Evolutionary conservation across 1,140 invertebrate species (phyloP), one percentile per base, ranked within the genome.

Genomic region (Choristoneura fumiferana): DNA sequence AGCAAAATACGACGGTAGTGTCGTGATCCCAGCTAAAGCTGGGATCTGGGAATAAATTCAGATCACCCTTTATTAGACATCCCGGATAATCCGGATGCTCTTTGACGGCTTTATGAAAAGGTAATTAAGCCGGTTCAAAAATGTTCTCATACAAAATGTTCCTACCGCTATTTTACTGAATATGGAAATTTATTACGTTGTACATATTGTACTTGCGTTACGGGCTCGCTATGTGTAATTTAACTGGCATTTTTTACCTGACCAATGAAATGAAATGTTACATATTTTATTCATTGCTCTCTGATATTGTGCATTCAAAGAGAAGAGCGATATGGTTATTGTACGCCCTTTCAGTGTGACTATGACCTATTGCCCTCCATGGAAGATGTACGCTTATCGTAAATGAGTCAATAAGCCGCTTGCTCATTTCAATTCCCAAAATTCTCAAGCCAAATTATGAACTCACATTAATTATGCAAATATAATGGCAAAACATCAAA

Each of bases 321-420:
- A 29, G 43, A 18, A 29, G 10, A 29, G 18, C 2, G 17, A 17
- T 43, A 43, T 14, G 22, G 22, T 29, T 29, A 29, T 3, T 29
- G 22, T 3, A 39, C 37, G 37, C 10, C 4, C 37, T n/a, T 29
- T 49, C 12, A 4, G 10, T 18, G 13, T n/a, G n/a, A n/a, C n/a
- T 18, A 22, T 49, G 43, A 49, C 43, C 43, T 49, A 49, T 49
- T 49, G 43, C 4, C 43, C 43, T 49, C 18, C 18, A 29, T 49
- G 13, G n/a, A 29, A 13, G 1, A 12, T 22, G 18, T 29, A 29
- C 18, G 18, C 4, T 18, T 8, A 49, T 9, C 17, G 5, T 17
- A 8, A 40, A 49, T 18, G n/a, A 18, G 9, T 49, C 18, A 22
- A 22, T 29, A 29, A 4, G 6, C 22, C 22, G 22, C 22, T 29